Evolutionary conservation across 2,888 invertebrate species (phyloP), one percentile per base, ranked within the genome.

Genomic region (Troides aeacus): DNA sequence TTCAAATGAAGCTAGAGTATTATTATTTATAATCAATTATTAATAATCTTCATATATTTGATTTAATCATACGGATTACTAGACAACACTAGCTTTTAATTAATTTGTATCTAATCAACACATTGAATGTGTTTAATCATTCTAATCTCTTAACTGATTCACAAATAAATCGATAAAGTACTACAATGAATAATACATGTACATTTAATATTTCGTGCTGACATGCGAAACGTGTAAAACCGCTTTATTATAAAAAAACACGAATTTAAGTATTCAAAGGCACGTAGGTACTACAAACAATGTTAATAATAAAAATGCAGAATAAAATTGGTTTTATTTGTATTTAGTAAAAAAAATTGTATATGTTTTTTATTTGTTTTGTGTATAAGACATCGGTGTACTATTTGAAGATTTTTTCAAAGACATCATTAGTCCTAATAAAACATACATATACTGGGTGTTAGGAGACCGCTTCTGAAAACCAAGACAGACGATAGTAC

Each of bases 141-240:
- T 64, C 30, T 65, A 63, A 68, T 72, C 70, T 64, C 62, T 61
- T 66, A 10, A 53, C 39, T 63, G 62, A 74, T 72, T 70, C 69
- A 73, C 70, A 67, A 68, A 71, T 62, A 66, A 70, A 66, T 66
- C 65, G 74, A 74, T 74, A 73, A 69, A 64, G 63, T 65, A 62
- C 62, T 64, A 72, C 59, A 66, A 58, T 57, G 66, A 72, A 69
- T 68, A 62, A 63, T 72, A 62, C 68, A 46, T 66, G 66, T 60
- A 59, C 62, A 70, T 63, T 71, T 70, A 70, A 72, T 63, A 71
- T 74, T 74, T 74, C 70, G 62, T 75, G 80, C 77, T 77, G 75
- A 76, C 75, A 71, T 66, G 76, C 74, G 68, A 75, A 70, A 80
- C 80, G 79, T 80, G 81, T 76, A 74, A 74, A 78, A 76, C 76